Base-by-base conservation (phyloP, 2,797 vertebrate genomes). In the Eremophila alpestris region DNA sequence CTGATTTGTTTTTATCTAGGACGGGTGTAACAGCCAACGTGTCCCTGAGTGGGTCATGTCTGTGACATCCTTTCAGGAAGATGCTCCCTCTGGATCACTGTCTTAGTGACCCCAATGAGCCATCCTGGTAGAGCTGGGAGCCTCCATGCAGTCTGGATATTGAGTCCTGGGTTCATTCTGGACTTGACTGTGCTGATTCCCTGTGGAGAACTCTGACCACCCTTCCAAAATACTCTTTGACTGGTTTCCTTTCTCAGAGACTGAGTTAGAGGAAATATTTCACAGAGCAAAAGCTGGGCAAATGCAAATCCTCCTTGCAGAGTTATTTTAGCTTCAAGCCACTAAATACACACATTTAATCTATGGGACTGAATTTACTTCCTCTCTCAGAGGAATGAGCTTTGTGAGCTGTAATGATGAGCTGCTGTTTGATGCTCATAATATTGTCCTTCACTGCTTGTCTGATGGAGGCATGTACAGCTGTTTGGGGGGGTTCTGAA, bases 351-450 rank as follows among this genome's bases (percentile, higher is more conserved):
- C 38, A 4, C 75, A 69, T 60, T 73, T 76, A 67, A 36, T 65
- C 88, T 91, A 12, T 22, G 52, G 94, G 56, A 40, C 3, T 76
- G 67, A 51, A 77, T 95, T 93, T 73, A 43, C 67, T 88, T 95
- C 79, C 89, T 65, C 76, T 74, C 64, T 62, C 51, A 27, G 79
- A 86, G 60, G 59, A 70, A 2, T 41, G 46, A 73, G 80, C 84
- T 86, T 79, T 93, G 87, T 94, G 91, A 90, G 89, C 87, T 79
- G 65, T 46, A 59, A 89, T 19, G 67, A 88, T 64, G 32, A 55
- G 76, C 84, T 91, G 93, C 67, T 94, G 80, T 86, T 82, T 86
- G 87, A 65, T 11, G 0, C 69, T 97, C 92, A 94, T 64, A 94
- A 96, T 91, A 95, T 94, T 95, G 93, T 81, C 55, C 69, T 83